Conservation (phyloP, 2,888 invertebrate genomes). For the Heliconius cydno region DNA sequence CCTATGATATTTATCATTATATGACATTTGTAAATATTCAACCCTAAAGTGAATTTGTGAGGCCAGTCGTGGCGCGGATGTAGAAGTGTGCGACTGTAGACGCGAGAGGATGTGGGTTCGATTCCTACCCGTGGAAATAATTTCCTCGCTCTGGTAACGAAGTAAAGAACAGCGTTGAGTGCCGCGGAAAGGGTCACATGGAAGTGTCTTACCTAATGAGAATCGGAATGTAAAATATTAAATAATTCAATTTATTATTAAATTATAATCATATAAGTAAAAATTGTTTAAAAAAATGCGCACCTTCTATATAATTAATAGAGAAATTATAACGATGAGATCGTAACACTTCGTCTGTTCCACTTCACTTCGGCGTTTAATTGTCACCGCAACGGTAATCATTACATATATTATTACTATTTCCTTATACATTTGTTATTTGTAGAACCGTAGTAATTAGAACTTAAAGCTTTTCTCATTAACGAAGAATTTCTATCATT, state of each 20-base stretch:
- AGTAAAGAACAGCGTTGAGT: no score
- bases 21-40: background rate
- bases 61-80: no score
- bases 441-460: constrained; percentile 76
- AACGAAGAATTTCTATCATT: constrained; percentile 72
- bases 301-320: constrained; percentile 14
- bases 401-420: constrained; percentile 65
- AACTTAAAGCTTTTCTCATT: constrained; percentile 75
- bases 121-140: background rate
- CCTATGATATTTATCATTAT: background rate
- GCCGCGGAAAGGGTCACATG: no score
- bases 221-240: no score
- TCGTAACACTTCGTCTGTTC: constrained; percentile 57
- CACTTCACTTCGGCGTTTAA: constrained; percentile 75
- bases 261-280: background rate
- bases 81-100: no score
- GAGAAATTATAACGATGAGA: constrained; percentile 34
- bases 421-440: constrained; percentile 78
- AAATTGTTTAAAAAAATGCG: background rate
- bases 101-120: no score
- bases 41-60: background rate
- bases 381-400: constrained; percentile 61
- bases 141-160: background rate
- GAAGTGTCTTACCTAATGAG: no score
- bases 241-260: no score